Evolutionary conservation across 2,888 invertebrate species (phyloP).

Genomic region (Scaptomyza parva): DNA sequence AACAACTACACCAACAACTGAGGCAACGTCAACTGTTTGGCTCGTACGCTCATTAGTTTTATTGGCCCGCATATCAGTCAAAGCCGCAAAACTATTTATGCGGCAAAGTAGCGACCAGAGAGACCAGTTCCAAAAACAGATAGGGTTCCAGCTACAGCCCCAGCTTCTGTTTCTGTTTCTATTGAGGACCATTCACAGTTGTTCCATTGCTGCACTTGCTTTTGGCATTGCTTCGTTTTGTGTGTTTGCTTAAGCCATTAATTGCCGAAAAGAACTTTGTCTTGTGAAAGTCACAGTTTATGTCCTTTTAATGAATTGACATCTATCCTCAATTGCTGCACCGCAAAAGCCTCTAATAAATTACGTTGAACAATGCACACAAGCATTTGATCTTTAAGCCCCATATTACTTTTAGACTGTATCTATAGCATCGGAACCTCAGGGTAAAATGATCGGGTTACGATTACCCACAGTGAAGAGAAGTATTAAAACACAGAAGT

Average conservation of each 20-base stretch:
- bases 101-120: constrained; percentile 36
- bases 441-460: background rate
- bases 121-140: constrained; percentile 2
- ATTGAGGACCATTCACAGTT: constrained; percentile 28
- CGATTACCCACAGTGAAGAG: background rate
- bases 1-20: constrained; percentile 24
- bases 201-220: constrained; percentile 25
- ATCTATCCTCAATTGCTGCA: constrained; percentile 45
- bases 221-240: constrained; percentile 31
- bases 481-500: background rate
- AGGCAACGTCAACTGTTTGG: constrained; percentile 67
- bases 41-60: constrained; percentile 84
- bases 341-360: constrained; percentile 36
- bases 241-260: constrained; percentile 54
- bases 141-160: constrained; percentile 11
- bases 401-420: constrained; percentile 11
- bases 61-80: constrained; percentile 82
- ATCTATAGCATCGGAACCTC: background rate
- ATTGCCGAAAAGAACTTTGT: constrained; percentile 61
- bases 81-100: constrained; percentile 81
- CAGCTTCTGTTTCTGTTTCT: constrained; percentile 4
- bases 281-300: constrained; percentile 35
- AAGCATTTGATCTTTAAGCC: constrained; percentile 5
- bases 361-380: constrained; percentile 18
- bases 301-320: constrained; percentile 62